Evolutionary conservation across 2,113 vertebrate species (phyloP), one percentile per base, ranked within the genome.

Genomic region (Phyllostomus hastatus): DNA sequence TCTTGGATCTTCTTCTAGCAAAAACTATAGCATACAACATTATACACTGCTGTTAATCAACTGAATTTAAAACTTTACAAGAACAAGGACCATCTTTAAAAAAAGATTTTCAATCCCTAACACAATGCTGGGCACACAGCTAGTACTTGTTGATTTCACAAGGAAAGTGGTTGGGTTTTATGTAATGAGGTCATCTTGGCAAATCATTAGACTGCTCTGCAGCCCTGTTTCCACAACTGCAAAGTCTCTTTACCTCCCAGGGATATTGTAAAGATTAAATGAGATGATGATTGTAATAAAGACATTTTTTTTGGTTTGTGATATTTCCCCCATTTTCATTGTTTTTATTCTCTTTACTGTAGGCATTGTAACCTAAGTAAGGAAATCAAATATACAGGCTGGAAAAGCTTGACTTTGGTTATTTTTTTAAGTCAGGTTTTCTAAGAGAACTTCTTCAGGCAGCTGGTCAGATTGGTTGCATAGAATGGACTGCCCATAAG

Each of bases 121-220:
- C 69, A 94, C 91, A 96, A 85, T 97, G 79, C 64, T 91, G 79
- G 89, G 84, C 94, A 84, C 95, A 73, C 26, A 90, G 92, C 90
- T 94, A 97, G 52, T 50, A 96, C 87, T 96, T 97, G 93, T 97
- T 93, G 86, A 91, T 96, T 87, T 95, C 70, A 92, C 84, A 89
- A 93, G 50, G 95, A 84, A 96, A 93, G 76, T 81, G 52, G 93
- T 80, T 95, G 95, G 93, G 52, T 95, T 95, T 89, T 96, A 72
- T 95, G 76, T 90, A 93, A 93, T 95, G 90, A 95, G 89, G 66
- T 95, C 86, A 95, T 94, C 50, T 96, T 95, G 80, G 80, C 72
- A 96, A 97, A 84, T 72, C 41, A 26, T 31, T 84, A 41, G 85
- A 19, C 50, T 72, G 11, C 66, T 96, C 52, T 95, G 86, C 9